Conservation (phyloP, 2,888 invertebrate species). For the Incurvaria masculella region DNA sequence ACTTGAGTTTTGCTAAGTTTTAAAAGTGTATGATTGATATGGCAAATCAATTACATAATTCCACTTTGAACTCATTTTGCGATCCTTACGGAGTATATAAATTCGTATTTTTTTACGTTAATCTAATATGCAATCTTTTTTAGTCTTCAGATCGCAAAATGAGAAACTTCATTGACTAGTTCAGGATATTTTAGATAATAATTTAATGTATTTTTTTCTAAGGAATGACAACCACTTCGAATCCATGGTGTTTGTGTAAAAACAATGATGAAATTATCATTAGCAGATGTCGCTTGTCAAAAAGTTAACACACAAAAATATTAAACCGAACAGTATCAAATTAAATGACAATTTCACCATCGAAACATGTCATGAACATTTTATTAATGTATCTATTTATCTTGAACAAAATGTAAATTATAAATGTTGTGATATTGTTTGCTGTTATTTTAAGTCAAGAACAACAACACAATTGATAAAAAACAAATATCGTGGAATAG, state of each 20-base stretch:
- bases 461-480: background rate
- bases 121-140: background rate
- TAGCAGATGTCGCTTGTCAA: no score
- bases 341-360: background rate
- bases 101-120: background rate
- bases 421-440: background rate
- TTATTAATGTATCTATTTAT: background rate
- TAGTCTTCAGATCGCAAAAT: background rate
- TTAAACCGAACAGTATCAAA: no score
- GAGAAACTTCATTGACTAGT: background rate
- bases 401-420: background rate
- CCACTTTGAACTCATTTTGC: background rate
- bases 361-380: background rate
- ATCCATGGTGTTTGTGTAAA: background rate
- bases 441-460: background rate
- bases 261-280: background rate
- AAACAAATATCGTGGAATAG: background rate
- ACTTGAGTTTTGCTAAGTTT: background rate
- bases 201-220: background rate
- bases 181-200: background rate
- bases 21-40: background rate
- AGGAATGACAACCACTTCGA: background rate
- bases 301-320: no score
- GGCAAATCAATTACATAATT: no score
- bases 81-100: background rate